Evolutionary conservation across 2,113 vertebrate genomes (phyloP), one percentile per base, ranked within the genome.

Genomic region (Rhadina sibilatrix): DNA sequence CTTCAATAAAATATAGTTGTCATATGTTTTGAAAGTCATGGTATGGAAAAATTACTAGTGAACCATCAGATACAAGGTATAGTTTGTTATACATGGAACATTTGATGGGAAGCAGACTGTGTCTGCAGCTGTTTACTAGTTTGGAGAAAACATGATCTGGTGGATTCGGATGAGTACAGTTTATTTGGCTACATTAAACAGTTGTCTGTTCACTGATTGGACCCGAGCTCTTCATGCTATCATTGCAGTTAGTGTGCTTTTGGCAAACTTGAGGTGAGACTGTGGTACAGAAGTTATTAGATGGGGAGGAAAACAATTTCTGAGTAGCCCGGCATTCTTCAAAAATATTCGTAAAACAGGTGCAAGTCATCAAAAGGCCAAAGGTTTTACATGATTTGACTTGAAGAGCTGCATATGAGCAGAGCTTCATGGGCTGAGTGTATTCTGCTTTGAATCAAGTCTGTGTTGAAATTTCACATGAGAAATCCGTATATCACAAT

Each of bases 41-140:
- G 83, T 96, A 97, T 93, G 97, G 96, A 97, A 97, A 96, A 95
- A 96, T 94, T 96, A 80, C 83, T 93, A 96, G 91, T 94, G 96
- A 97, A 95, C 85, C 91, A 94, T 97, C 94, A 97, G 83, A 90
- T 96, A 95, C 88, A 93, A 96, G 87, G 75, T 97, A 93, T 79
- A 79, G 75, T 95, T 92, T 96, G 92, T 97, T 97, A 87, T 93
- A 94, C 68, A 59, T 12, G n/a, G 65, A 96, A 59, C 59, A 66
- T 85, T 94, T 97, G 95, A 98, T 97, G 90, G 89, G 93, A 98
- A 97, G 92, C 98, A 98, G 97, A 94, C 86, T 86, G 5, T 78
- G 91, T 95, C 97, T 97, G 95, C 95, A 97, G 91, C 94, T 98
- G 88, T 97, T 98, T 97, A 95, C 89, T 92, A 60, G 88, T 92